phyloP scores from a whole-genome alignment of 2,113 vertebrate genomes.

The Cricetomys ansorgei region DNA sequence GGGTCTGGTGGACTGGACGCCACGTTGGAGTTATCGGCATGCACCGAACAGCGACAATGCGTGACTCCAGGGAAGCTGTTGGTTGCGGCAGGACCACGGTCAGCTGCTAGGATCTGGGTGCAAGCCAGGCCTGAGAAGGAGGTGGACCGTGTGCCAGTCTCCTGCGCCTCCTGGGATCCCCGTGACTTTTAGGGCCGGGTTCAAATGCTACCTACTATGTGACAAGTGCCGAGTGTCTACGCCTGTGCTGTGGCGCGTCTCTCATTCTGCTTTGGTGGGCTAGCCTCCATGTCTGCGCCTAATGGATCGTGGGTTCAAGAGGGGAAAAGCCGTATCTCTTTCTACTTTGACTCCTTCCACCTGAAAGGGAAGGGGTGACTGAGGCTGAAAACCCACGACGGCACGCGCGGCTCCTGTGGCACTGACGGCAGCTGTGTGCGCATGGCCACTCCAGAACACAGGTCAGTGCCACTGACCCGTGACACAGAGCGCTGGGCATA shows the following conservation, averaged over 20 bases:
- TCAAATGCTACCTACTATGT: background rate
- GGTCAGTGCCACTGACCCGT: conserved; percentile 36
- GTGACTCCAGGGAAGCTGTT: background rate
- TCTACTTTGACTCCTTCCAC: background rate
- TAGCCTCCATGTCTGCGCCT: background rate
- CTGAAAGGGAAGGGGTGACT: conserved; percentile 15
- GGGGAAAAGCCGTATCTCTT: background rate
- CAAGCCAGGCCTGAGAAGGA: background rate
- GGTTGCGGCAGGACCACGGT: background rate
- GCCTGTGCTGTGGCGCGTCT: too few relatives aligned
- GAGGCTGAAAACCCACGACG: conserved; percentile 23
- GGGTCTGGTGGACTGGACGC: background rate
- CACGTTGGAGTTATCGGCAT: background rate
- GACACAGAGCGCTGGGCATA: conserved; percentile 67
- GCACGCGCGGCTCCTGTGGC: background rate
- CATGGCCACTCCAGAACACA: conserved; percentile 62
- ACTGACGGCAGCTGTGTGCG: background rate
- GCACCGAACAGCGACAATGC: background rate
- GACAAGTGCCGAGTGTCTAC: background rate
- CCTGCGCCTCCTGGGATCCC: background rate
- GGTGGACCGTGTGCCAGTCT: background rate
- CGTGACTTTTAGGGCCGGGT: background rate
- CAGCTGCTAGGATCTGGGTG: background rate
- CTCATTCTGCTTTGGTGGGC: background rate
- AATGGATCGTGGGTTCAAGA: background rate